A percentile compares a stretch with the other conserved stretches of the same genome.
Evolutionary conservation across 37 sponge, comb jelly and placozoan species (phyloP).

Genomic region (Aphrocallistes beatrix): DNA sequence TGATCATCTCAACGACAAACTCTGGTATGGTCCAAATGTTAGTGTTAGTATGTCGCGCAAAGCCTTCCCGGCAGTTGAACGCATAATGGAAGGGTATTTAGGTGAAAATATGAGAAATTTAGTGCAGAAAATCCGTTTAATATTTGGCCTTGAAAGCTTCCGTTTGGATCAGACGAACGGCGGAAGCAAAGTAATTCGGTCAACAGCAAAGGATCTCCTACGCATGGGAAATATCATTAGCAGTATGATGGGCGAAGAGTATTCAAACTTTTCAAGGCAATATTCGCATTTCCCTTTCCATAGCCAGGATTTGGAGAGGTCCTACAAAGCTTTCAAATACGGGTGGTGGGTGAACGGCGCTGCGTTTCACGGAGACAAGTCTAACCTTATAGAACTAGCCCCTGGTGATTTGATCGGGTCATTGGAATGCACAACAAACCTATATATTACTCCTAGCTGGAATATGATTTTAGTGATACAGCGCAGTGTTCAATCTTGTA

Average conservation of each 20-base stretch:
- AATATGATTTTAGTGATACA: not conserved
- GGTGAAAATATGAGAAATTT: not conserved
- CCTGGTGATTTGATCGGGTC: slow-evolving; percentile 2
- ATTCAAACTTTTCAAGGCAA: not conserved
- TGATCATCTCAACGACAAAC: not conserved
- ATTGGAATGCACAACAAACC: not conserved
- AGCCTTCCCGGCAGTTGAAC: not conserved
- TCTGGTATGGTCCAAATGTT: not conserved
- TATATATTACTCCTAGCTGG: not conserved
- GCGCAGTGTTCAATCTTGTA: not conserved
- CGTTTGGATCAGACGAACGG: not conserved
- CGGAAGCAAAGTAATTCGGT: not conserved
- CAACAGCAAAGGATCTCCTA: not conserved
- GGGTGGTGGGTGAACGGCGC: slow-evolving; percentile 10
- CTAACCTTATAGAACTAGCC: not conserved
- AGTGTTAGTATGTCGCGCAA: not conserved
- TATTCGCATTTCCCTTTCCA: not conserved
- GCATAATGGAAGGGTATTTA: not conserved
- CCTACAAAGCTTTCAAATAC: not conserved
- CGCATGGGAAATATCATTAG: not conserved
- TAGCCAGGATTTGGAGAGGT: not conserved
- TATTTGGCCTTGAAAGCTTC: not conserved
- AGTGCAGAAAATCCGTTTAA: not conserved
- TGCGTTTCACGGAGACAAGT: not conserved
- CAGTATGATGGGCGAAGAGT: not conserved